A percentile compares a stretch with the other conserved stretches of the same genome.
phyloP scores from a whole-genome alignment of 53 echinoderm and acorn worm species.

The Zoroaster sp. region DNA sequence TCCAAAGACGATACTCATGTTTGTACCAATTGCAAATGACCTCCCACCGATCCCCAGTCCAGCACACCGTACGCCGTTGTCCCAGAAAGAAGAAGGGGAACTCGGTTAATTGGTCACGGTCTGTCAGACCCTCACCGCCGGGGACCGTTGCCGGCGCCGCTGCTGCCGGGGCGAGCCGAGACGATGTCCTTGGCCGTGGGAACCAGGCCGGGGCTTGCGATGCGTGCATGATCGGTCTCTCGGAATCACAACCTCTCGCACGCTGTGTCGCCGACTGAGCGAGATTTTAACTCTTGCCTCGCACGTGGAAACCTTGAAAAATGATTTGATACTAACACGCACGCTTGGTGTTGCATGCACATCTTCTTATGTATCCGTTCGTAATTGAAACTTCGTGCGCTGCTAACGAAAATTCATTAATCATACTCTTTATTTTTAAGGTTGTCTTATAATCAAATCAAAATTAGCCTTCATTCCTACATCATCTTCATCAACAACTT shows the following conservation, averaged over 20 bases:
- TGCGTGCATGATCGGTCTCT: slow-evolving; percentile 12
- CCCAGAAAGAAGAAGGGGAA: slow-evolving; percentile 23
- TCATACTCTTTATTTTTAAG: no score
- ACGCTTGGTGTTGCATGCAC: background rate
- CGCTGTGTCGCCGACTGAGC: slow-evolving; percentile 15
- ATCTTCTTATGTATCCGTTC: background rate
- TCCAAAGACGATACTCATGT: background rate
- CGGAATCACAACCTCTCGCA: slow-evolving; percentile 7
- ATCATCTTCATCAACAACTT: no score
- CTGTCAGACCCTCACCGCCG: slow-evolving; percentile 27
- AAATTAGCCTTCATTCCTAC: no score
- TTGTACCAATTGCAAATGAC: slow-evolving; percentile 1
- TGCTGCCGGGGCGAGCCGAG: background rate
- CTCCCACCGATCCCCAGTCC: slow-evolving; percentile 26
- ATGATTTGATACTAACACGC: background rate
- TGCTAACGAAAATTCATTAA: background rate
- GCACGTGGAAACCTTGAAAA: slow-evolving; percentile 21
- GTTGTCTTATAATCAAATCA: no score
- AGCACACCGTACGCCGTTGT: background rate
- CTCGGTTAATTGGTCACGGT: slow-evolving; percentile 57
- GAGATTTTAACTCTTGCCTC: background rate
- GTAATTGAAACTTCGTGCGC: slow-evolving; percentile 5
- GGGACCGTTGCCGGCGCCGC: slow-evolving; percentile 1
- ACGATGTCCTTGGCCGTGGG: slow-evolving; percentile 53
- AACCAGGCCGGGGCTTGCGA: background rate